phyloP scores from a whole-genome alignment of 2,797 vertebrate species.

The Champsocephalus gunnari region DNA sequence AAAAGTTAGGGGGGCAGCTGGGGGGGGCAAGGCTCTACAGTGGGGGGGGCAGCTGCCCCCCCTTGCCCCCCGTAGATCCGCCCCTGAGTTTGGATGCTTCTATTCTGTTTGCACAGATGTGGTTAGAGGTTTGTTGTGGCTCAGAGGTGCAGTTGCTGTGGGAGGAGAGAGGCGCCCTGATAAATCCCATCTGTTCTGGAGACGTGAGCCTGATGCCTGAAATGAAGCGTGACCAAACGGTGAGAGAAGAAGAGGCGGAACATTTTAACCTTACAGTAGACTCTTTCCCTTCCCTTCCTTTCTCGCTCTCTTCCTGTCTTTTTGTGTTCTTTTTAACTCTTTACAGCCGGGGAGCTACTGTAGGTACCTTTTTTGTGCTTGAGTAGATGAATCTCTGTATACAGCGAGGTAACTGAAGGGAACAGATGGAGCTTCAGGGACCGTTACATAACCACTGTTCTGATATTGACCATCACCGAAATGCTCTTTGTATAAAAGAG shows the following conservation, averaged over 20 bases:
- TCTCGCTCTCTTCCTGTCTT: neutral
- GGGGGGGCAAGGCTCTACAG: too few species aligned
- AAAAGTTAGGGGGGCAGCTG: too few species aligned
- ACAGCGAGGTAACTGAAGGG: slow-evolving; percentile 7
- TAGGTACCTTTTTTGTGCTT: slow-evolving; percentile 16
- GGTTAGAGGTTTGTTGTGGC: neutral
- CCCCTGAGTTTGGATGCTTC: too few species aligned
- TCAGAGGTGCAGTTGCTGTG: slow-evolving; percentile 22
- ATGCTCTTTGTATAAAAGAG: slow-evolving; percentile 5
- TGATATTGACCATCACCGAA: slow-evolving; percentile 23
- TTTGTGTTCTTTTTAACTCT: slow-evolving; percentile 9
- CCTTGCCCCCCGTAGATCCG: too few species aligned
- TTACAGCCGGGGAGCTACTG: slow-evolving; percentile 9
- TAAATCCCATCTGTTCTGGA: slow-evolving; percentile 71
- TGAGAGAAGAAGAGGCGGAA: slow-evolving; percentile 39
- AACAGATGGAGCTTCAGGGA: slow-evolving; percentile 54
- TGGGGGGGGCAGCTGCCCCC: too few species aligned
- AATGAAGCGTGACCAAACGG: slow-evolving; percentile 56
- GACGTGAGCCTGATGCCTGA: slow-evolving; percentile 54
- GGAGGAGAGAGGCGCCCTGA: slow-evolving; percentile 29
- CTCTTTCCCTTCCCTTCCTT: neutral
- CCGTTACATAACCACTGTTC: slow-evolving; percentile 48
- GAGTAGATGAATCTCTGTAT: slow-evolving; percentile 20
- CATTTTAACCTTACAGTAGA: slow-evolving; percentile 37
- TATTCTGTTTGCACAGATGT: neutral